Percentiles rank a stretch among this genome's conserved stretches.
phyloP scores from a whole-genome alignment of 2,797 vertebrate genomes.

The Erpetoichthys calabaricus region DNA sequence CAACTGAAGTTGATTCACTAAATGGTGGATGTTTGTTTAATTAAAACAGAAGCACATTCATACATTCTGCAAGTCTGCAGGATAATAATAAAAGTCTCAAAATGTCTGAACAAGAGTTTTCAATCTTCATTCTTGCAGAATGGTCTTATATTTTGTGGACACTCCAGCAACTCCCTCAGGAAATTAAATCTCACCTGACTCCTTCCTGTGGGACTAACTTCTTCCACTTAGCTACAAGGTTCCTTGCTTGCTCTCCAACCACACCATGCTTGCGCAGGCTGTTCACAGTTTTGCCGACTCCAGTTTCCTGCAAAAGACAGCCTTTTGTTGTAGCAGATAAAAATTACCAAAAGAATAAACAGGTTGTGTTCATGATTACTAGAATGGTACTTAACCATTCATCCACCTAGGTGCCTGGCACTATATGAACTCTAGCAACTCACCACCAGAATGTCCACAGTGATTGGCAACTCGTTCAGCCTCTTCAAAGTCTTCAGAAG shows the following conservation, averaged over 20 bases:
- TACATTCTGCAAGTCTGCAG: too few relatives aligned
- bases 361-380: too few relatives aligned
- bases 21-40: too few relatives aligned
- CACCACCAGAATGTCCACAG: conserved; percentile 91
- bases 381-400: not conserved
- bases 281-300: conserved; percentile 91
- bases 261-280: conserved; percentile 76
- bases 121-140: too few relatives aligned
- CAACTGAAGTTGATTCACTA: too few relatives aligned
- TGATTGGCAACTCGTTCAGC: conserved; percentile 80
- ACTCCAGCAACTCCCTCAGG: too few relatives aligned
- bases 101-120: too few relatives aligned
- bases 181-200: conserved; percentile 52
- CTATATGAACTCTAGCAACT: conserved; percentile 22
- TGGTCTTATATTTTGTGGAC: too few relatives aligned
- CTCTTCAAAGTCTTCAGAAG: conserved; percentile 81
- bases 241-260: conserved; percentile 72
- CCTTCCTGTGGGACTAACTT: conserved; percentile 78
- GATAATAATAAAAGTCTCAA: too few relatives aligned
- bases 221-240: conserved; percentile 88
- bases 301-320: conserved; percentile 64
- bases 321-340: too few relatives aligned
- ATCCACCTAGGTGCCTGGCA: conserved; percentile 1
- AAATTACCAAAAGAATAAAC: too few relatives aligned
- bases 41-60: too few relatives aligned